phyloP scores from a whole-genome alignment of 2,113 vertebrate species.

The Parotia lawesii region DNA sequence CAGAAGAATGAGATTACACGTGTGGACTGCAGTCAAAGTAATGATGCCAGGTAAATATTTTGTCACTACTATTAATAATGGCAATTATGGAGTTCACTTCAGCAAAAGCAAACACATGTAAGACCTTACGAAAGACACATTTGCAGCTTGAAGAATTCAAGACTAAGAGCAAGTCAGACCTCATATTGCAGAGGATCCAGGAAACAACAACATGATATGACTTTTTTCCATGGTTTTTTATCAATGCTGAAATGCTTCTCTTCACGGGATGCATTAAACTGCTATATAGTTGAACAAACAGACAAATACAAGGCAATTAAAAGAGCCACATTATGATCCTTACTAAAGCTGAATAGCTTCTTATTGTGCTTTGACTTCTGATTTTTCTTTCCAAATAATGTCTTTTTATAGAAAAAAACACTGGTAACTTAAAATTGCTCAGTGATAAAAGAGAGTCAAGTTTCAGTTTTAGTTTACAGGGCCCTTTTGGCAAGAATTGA shows the following conservation, averaged over 20 bases:
- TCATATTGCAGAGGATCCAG: neutral
- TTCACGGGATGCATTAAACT: neutral
- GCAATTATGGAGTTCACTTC: neutral
- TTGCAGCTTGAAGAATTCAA: neutral
- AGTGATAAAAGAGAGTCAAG: neutral
- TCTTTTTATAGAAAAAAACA: neutral
- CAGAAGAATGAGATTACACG: neutral
- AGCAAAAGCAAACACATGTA: neutral
- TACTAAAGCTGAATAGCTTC: neutral
- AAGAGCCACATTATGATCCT: neutral
- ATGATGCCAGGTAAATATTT: constrained; percentile 30
- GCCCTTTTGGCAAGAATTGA: neutral
- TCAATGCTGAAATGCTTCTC: neutral
- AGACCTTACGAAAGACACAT: neutral
- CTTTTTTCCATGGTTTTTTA: neutral
- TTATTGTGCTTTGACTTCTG: neutral
- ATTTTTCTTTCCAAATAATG: neutral
- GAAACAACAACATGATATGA: neutral
- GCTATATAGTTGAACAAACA: neutral
- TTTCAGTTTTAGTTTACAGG: neutral
- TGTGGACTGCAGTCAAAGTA: neutral
- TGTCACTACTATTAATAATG: constrained; percentile 1
- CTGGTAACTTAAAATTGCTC: neutral
- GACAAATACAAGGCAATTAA: neutral
- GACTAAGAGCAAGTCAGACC: neutral